Evolutionary conservation across 2,113 vertebrate genomes (phyloP).

Genomic region (Falcunculus frontatus): DNA sequence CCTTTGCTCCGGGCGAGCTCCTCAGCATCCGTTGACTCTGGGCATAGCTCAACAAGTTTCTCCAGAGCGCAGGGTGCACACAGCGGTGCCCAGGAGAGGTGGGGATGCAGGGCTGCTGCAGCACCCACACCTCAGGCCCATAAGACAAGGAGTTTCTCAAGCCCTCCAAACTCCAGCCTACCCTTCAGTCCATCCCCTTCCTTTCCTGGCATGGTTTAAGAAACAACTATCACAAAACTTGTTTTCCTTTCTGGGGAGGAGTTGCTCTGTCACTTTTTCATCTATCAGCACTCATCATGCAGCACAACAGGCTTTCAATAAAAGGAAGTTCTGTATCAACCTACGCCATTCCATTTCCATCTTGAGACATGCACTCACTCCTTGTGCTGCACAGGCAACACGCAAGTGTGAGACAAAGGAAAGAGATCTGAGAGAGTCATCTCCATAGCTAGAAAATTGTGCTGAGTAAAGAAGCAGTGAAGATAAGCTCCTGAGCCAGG

Average conservation of each 20-base stretch:
- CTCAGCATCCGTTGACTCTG: neutral
- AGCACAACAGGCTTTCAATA: neutral
- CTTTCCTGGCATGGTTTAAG: neutral
- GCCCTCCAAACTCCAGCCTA: neutral
- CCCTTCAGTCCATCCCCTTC: neutral
- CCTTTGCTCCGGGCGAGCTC: constrained; percentile 19
- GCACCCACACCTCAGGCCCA: neutral
- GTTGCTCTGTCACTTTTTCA: neutral
- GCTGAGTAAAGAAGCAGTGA: neutral
- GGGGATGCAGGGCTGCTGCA: neutral
- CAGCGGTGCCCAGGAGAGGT: neutral
- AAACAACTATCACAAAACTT: neutral
- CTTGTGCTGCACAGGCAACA: neutral
- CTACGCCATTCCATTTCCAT: neutral
- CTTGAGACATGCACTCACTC: neutral
- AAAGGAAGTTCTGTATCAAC: neutral
- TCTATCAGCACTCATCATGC: neutral
- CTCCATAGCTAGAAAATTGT: neutral
- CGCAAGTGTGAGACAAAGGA: neutral
- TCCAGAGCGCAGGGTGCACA: neutral
- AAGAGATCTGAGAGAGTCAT: neutral
- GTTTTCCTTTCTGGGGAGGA: constrained; percentile 1
- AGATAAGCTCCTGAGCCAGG: neutral
- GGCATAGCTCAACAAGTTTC: neutral
- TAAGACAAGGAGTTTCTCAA: neutral